Percentiles rank a stretch among this genome's conserved stretches.
These are phyloP conservation scores for Drosophila miranda DNA, from an alignment of 1,140 invertebrate genomes.

Conservation along the genomic window DNA sequence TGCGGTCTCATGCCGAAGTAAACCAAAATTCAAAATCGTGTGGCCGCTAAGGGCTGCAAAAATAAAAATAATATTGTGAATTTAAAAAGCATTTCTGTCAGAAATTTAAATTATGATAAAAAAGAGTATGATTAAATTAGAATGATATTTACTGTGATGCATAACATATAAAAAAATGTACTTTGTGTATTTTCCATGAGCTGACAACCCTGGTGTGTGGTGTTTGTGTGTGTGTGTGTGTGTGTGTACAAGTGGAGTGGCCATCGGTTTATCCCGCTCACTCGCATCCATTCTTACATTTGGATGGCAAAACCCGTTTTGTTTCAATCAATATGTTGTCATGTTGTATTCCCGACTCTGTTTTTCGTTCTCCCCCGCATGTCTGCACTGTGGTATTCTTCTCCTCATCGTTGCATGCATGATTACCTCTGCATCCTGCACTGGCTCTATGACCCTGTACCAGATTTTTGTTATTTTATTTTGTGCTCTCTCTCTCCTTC, in stretches of 20 bases:
- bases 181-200: neutral
- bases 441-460: constrained; percentile 5
- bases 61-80: neutral
- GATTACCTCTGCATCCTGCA: constrained; percentile 11
- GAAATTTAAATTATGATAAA: neutral
- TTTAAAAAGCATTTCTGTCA: neutral
- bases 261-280: constrained; percentile 23
- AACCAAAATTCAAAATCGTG: constrained; percentile 46
- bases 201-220: constrained; percentile 34
- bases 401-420: constrained; percentile 41
- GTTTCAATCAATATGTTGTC: constrained; percentile 75
- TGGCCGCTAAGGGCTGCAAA: constrained; percentile 26
- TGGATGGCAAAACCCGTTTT: constrained; percentile 67
- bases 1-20: too few relatives aligned
- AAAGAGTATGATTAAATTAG: neutral
- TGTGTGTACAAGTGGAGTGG: constrained; percentile 7
- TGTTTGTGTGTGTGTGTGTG: constrained; percentile 16
- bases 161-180: neutral
- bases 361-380: constrained; percentile 9
- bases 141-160: too few relatives aligned
- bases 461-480: constrained; percentile 42
- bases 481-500: constrained; percentile 15
- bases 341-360: constrained; percentile 49
- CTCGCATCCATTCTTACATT: constrained; percentile 18
- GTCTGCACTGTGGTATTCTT: neutral